Base-by-base conservation (phyloP, 2,888 invertebrate species). In the Noctua janthina region DNA sequence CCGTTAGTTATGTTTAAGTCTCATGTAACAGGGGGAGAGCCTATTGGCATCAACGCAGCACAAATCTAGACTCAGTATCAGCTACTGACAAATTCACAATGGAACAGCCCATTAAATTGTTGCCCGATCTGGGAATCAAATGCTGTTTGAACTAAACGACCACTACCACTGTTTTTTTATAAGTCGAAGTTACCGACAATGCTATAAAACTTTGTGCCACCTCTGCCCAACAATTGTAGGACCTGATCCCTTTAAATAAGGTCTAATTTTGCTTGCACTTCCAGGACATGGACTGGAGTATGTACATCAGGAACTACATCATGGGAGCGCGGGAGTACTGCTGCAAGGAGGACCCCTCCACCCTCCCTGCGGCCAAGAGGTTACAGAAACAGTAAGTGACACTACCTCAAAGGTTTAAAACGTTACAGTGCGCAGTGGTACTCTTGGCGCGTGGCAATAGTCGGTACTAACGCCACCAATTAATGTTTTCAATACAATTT, bases 311-410 rank as follows among this genome's bases (percentile, higher is more conserved):
- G 2, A 89, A 94, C 71, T 99, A 99, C 91, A 97, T 99, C 54
- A 97, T 98, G 85, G 99, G 99, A 0, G 98, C 98, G n/a, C 97
- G 99, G 29, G 98, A 98, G 88, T 99, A 97, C 93, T 98, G 98
- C 91, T 96, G 99, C 79, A 99, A 99, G 86, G 99, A 99, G 90
- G 98, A 98, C 89, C 98, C 98, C 0, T 97, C 98, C 17, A 98
- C 98, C 0, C 92, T 99, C 43, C 98, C 99, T 0, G 97, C 98
- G 68, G 98, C 99, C 0, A 97, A 98, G 85, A 97, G 96, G 81
- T 95, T 98, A 35, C 94, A 98, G 1, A 97, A 93, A 91, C 97
- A 97, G 98, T 98, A 92, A 96, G 97, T 84, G 1, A 39, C 20
- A 39, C 20, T 39, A 11, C 1, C 39, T 66, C 39, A 11, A 39